Base-by-base conservation (phyloP, 2,113 vertebrate species). In the Steatornis caripensis region DNA sequence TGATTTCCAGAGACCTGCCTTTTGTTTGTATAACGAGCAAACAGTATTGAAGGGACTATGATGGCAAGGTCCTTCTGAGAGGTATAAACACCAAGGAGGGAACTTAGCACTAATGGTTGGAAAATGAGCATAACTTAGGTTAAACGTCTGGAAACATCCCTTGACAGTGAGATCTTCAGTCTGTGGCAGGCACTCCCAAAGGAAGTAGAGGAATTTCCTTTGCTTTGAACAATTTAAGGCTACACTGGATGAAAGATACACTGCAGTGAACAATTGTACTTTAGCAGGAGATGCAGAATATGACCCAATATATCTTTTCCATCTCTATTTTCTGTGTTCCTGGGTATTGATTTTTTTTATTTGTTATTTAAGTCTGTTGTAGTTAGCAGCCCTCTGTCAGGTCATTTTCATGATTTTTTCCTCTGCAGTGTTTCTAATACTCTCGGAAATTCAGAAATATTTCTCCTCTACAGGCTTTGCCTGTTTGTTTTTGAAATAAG, bases 101-200 rank as follows among this genome's bases (percentile, higher is more conserved):
- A 90, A 69, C 66, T 88, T 81, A 92, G 85, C 74, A 89, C 39
- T 51, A 93, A 79, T 49, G 71, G 70, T 1, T 95, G 86, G 90
- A 96, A 97, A 96, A 95, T 55, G 74, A 93, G 57, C 45, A 87
- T 93, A 90, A 95, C 90, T 90, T 95, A 96, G 91, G 66, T 93
- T 97, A 97, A 96, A 97, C 3, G 30, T 55, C 89, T 92, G 95
- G 95, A 95, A 96, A 96, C 53, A 78, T 95, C 89, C 94, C 90
- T 71, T 78, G 94, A 93, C 87, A 95, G 80, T 5, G 8, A 92
- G 89, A 86, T 92, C 84, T 93, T 87, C 79, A 74, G 84, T 85
- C 74, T 90, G 84, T 89, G 82, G 92, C 95, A 95, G 74, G 87
- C 30, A 68, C 8, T 94, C 95, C 89, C 93, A 74, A 77, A 94